Percentiles rank a stretch among this genome's conserved stretches.
Conservation (phyloP, 2,888 invertebrate genomes). For the Meiosimyza platycephala region DNA sequence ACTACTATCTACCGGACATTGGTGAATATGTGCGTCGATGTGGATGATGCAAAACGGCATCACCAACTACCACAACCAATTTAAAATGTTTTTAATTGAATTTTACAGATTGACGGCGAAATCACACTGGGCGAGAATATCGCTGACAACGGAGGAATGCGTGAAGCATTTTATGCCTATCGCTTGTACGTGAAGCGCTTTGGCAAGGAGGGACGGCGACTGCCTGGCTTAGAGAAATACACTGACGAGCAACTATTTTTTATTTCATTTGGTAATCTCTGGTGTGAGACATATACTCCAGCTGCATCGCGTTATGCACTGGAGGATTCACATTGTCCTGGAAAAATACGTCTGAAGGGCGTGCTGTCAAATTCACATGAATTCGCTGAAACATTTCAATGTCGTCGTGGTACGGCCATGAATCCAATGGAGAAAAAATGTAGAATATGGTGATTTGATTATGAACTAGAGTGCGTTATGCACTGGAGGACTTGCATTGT, state of each 20-base stretch:
- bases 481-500: conserved; percentile 79
- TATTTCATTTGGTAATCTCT: conserved; percentile 84
- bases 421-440: conserved; percentile 69
- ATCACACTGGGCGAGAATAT: conserved; percentile 84
- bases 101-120: conserved; percentile 78
- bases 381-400: conserved; percentile 76
- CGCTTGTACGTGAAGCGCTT: conserved; percentile 70
- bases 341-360: conserved; percentile 75
- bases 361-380: conserved; percentile 79
- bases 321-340: conserved; percentile 81
- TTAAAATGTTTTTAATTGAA: conserved; percentile 15
- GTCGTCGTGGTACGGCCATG: conserved; percentile 70
- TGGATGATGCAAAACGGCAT: not conserved
- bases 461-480: no score
- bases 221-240: conserved; percentile 81
- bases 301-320: conserved; percentile 74
- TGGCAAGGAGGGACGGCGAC: conserved; percentile 72
- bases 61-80: not conserved
- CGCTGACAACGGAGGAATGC: conserved; percentile 85
- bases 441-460: conserved; percentile 70
- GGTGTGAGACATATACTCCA: conserved; percentile 83
- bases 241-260: conserved; percentile 83
- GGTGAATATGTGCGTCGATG: conserved; percentile 71
- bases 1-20: conserved; percentile 74
- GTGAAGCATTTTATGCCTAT: conserved; percentile 79